These are phyloP conservation scores for Semaprochilodus insignis DNA, from an alignment of 2,797 vertebrate species.

Conservation along the genomic window DNA sequence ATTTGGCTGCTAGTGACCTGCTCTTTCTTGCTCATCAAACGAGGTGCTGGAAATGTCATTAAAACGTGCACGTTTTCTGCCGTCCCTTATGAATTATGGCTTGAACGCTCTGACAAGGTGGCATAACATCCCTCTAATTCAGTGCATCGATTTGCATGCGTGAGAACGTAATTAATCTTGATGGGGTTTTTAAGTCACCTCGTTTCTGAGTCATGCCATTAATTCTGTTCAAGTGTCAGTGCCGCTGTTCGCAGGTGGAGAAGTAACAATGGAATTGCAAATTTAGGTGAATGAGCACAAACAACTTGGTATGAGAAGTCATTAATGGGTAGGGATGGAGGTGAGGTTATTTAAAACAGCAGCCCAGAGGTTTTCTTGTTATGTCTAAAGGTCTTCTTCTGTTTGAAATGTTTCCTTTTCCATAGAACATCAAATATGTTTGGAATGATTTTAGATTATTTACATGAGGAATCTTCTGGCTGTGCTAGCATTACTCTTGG, in stretches of 20 bases:
- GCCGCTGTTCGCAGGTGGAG: slow-evolving; percentile 18
- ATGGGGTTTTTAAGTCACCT: slow-evolving; percentile 54
- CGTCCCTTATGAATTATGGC: slow-evolving; percentile 1
- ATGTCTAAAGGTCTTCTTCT: neutral
- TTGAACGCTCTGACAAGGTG: slow-evolving; percentile 35
- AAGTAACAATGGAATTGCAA: neutral
- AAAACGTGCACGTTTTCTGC: slow-evolving; percentile 19
- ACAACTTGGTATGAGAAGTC: neutral
- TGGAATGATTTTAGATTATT: no score
- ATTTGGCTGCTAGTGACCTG: slow-evolving; percentile 8
- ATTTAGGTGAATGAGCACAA: neutral
- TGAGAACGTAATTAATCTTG: slow-evolving; percentile 59
- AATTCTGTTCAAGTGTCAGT: slow-evolving; percentile 31
- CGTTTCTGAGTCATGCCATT: slow-evolving; percentile 44
- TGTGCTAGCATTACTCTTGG: no score
- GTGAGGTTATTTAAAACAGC: neutral
- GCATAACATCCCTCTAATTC: slow-evolving; percentile 53
- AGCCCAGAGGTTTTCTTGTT: neutral
- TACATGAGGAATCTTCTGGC: no score
- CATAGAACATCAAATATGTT: no score
- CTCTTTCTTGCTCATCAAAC: slow-evolving; percentile 15
- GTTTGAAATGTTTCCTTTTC: neutral
- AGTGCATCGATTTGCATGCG: slow-evolving; percentile 59
- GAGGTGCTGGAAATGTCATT: slow-evolving; percentile 34
- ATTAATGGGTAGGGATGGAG: neutral